Evolutionary conservation across 2,888 invertebrate species (phyloP).

Genomic region (Phanerotoma sp.): DNA sequence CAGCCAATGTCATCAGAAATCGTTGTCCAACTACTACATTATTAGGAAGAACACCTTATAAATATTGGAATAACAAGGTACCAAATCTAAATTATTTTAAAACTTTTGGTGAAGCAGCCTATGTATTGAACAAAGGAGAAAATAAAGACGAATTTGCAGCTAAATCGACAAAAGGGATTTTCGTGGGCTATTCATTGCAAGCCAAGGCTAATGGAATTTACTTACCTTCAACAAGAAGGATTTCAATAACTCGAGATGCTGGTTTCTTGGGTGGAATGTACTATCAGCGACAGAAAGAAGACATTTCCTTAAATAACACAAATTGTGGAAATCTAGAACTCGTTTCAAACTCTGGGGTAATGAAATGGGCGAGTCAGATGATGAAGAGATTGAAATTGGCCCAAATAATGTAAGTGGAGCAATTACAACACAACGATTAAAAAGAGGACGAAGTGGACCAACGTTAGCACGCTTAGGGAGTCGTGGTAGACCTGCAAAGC

Average conservation of each 20-base stretch:
- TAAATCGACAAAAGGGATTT: constrained; percentile 7
- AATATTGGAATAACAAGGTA: constrained; percentile 1
- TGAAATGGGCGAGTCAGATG: not conserved
- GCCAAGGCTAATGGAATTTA: constrained; percentile 19
- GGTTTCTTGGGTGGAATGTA: not conserved
- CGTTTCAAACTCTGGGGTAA: not conserved
- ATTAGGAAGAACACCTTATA: constrained; percentile 1
- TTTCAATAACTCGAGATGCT: constrained; percentile 14
- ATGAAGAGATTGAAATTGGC: not conserved
- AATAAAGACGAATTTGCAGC: constrained; percentile 17
- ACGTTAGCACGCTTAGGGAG: constrained; percentile 16
- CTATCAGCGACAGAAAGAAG: not conserved
- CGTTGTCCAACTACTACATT: constrained; percentile 10
- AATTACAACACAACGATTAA: too few species aligned
- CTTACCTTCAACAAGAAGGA: not conserved
- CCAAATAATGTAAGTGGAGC: too few species aligned
- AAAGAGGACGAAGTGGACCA: constrained; percentile 24
- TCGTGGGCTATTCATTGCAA: constrained; percentile 16
- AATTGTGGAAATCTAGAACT: not conserved
- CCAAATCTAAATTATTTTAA: not conserved
- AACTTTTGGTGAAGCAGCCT: constrained; percentile 6
- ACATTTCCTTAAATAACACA: not conserved
- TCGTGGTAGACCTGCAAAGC: constrained; percentile 26
- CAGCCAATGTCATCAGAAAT: constrained; percentile 10
- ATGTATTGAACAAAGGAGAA: constrained; percentile 8